Base-by-base conservation (phyloP, 2,797 vertebrate genomes). In the Euthynnus affinis region DNA sequence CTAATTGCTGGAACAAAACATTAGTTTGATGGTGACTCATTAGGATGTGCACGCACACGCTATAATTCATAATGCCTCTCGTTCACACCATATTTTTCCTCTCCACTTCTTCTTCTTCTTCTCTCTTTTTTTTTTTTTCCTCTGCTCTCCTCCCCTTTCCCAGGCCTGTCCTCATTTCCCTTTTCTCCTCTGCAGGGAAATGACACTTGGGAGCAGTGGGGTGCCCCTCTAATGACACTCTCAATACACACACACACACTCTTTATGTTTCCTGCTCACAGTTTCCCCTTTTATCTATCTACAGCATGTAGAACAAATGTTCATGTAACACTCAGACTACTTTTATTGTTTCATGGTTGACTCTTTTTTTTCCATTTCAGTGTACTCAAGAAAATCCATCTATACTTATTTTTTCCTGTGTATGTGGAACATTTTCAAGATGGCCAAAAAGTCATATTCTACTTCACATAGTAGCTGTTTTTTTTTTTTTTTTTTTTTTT, bases 1-100 rank as follows among this genome's bases (percentile, higher is more conserved):
- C 74, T 74, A 83, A 78, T 57, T 66, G 48, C 27, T 65, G 52
- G 53, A 62, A 71, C 81, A 82, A 67, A 80, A 63, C 64, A 76
- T 58, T 44, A 23, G 48, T 76, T 76, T 71, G 63, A 63, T 40
- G 46, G 48, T 15, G 74, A 66, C 44, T 82, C 65, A 63, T 80
- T 71, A 61, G 25, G 34, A 71, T n/a, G 46, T 46, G 15, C 61
- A 8, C 18, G 9, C 27, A 75, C 23, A 29, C 56, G 6, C 27
- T 5, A 57, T 18, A 27, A 56, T 34, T 64, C 40, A 68, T 37
- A 71, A 77, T 6, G 42, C 13, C 27, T 29, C 57, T 55, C 8
- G 2, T 73, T 78, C 23, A 61, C 66, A 66, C 44, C 70, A 74
- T 12, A 64, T 37, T 12, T 52, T 20, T 17, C 14, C 40, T 18